Evolutionary conservation across 2,797 vertebrate genomes (phyloP).

Genomic region (Phalloptychus januarius): DNA sequence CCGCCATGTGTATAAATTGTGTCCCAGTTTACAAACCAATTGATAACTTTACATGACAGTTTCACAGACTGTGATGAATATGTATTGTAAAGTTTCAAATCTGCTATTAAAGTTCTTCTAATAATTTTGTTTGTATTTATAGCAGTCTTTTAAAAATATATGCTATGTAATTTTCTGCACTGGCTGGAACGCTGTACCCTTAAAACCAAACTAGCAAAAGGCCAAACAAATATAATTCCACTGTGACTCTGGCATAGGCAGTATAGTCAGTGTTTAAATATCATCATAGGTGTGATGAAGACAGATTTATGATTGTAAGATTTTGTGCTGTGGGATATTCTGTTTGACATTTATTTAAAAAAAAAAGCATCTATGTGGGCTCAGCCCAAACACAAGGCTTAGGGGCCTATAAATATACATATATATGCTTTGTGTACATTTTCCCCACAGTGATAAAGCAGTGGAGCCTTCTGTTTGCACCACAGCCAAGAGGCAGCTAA

Average conservation of each 20-base stretch:
- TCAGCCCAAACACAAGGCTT: constrained; percentile 52
- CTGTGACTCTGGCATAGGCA: constrained; percentile 43
- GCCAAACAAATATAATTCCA: constrained; percentile 74
- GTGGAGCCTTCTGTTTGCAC: constrained; percentile 41
- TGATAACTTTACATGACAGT: constrained; percentile 7
- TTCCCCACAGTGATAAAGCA: constrained; percentile 51
- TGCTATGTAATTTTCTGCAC: constrained; percentile 40
- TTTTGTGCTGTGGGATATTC: constrained; percentile 63
- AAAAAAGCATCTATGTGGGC: constrained; percentile 64
- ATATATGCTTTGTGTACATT: constrained; percentile 4
- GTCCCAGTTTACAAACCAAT: constrained; percentile 1
- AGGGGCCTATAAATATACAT: constrained; percentile 38
- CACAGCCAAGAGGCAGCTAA: constrained; percentile 49
- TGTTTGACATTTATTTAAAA: constrained; percentile 67
- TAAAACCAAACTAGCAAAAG: constrained; percentile 67
- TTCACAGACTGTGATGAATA: constrained; percentile 3
- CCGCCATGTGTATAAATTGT: background rate
- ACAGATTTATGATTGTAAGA: constrained; percentile 69
- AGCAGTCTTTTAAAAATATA: constrained; percentile 54
- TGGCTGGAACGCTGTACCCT: constrained; percentile 59
- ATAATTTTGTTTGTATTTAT: constrained; percentile 51
- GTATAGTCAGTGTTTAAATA: constrained; percentile 70
- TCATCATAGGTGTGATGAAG: constrained; percentile 65
- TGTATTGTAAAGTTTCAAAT: constrained; percentile 34
- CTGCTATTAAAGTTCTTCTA: constrained; percentile 27